phyloP scores from a whole-genome alignment of 2,888 invertebrate genomes.

The Cactoblastis cactorum region DNA sequence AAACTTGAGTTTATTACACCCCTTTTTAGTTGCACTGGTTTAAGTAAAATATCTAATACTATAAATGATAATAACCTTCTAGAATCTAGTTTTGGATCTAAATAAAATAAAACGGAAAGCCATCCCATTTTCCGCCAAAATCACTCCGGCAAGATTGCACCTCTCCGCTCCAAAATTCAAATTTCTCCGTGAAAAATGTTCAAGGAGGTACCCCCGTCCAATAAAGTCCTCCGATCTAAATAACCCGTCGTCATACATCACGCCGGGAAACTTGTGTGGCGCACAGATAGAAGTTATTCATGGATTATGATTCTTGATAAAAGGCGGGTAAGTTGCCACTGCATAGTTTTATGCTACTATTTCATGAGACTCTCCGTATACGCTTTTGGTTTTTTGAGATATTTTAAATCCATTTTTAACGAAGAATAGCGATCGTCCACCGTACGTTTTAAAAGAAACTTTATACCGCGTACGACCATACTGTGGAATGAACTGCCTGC shows the following conservation, averaged over 20 bases:
- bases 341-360: slow-evolving; percentile 6
- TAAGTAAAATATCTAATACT: no score
- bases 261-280: slow-evolving; percentile 14
- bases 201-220: slow-evolving; percentile 5
- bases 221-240: slow-evolving; percentile 14
- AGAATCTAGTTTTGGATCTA: no score
- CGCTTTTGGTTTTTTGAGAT: no score
- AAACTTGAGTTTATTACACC: no score
- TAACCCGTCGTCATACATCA: slow-evolving; percentile 11
- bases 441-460: no score
- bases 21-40: no score
- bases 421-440: no score
- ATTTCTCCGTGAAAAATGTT: slow-evolving; percentile 6
- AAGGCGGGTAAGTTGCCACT: slow-evolving; percentile 2
- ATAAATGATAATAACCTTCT: no score
- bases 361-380: not conserved
- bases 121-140: not conserved
- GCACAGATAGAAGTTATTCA: slow-evolving; percentile 7
- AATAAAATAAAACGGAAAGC: not conserved
- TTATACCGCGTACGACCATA: no score
- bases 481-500: no score
- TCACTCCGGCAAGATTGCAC: not conserved
- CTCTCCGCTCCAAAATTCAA: not conserved
- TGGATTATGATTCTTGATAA: slow-evolving; percentile 10
- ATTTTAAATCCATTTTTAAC: no score